Percentiles rank a stretch among this genome's conserved stretches.
phyloP scores from a whole-genome alignment of 23 tunicate species.

The Styela plicata region DNA sequence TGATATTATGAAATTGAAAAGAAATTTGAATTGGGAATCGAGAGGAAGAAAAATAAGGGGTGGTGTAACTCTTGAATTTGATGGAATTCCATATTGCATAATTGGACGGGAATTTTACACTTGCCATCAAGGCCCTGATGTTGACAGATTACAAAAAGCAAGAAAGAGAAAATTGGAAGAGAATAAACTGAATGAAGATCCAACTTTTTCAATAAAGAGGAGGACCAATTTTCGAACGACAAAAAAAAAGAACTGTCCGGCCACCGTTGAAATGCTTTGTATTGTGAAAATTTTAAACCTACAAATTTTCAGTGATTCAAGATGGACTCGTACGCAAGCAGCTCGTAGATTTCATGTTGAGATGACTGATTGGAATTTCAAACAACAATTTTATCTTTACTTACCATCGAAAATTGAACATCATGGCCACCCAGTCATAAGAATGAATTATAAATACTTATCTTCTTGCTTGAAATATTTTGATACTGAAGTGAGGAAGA shows the following conservation, averaged over 20 bases:
- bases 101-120: background rate
- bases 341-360: background rate
- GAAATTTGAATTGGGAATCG: background rate
- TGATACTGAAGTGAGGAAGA: no score
- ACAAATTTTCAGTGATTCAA: background rate
- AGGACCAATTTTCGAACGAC: background rate
- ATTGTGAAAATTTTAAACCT: background rate
- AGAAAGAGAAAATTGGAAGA: background rate
- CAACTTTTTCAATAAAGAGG: background rate
- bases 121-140: background rate
- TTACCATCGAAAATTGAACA: background rate
- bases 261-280: background rate
- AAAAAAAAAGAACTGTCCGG: background rate
- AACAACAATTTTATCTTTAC: background rate
- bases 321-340: background rate
- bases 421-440: background rate
- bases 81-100: background rate
- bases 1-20: background rate
- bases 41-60: background rate
- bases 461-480: no score
- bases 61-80: background rate
- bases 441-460: background rate
- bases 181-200: background rate
- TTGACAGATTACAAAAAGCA: background rate
- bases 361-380: background rate